Base-by-base conservation (phyloP, 2,797 vertebrate genomes). In the Echeneis naucrates region DNA sequence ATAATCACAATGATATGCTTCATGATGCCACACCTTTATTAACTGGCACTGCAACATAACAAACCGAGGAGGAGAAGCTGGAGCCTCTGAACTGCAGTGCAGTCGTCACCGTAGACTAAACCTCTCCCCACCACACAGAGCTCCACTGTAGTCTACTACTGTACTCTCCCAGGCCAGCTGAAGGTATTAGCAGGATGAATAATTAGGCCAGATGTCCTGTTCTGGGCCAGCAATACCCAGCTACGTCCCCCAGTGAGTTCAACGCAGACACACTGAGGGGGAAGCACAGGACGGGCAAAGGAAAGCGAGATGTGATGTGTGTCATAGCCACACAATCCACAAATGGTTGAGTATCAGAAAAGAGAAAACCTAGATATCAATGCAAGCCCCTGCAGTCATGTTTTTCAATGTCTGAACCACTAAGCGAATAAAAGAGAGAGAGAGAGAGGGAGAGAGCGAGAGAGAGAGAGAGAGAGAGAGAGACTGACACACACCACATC, bases 161-260 rank as follows among this genome's bases (percentile, higher is more conserved):
- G 74, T 70, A 50, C 26, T 61, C 52, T 75, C 68, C 35, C 57
- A 17, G 60, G 56, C 59, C 73, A 75, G 71, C 82, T 75, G 80
- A 85, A 57, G 68, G 57, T 80, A 82, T 86, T 78, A 87, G 69
- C 75, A 80, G 78, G 48, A 65, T 59, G 75, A 87, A 85, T 82
- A 88, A 90, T 85, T 87, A 82, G 85, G 83, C 68, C 85, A 89
- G 80, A 87, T 85, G 83, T 88, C 73, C 75, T 68, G 61, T 70
- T 88, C 73, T 69, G 67, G 71, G 77, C 54, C 59, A 42, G 54
- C 45, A 21, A 51, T 63, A 63, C 50, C 55, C 57, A 24, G 68
- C 58, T 50, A 60, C 63, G 33, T 79, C 74, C 74, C 48, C 50
- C 33, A 59, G 38, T 37, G 64, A 78, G 62, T 48, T 75, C 33